These are phyloP conservation scores for Periophthalmus magnuspinnatus DNA, from an alignment of 2,797 vertebrate species.

Conservation along the genomic window DNA sequence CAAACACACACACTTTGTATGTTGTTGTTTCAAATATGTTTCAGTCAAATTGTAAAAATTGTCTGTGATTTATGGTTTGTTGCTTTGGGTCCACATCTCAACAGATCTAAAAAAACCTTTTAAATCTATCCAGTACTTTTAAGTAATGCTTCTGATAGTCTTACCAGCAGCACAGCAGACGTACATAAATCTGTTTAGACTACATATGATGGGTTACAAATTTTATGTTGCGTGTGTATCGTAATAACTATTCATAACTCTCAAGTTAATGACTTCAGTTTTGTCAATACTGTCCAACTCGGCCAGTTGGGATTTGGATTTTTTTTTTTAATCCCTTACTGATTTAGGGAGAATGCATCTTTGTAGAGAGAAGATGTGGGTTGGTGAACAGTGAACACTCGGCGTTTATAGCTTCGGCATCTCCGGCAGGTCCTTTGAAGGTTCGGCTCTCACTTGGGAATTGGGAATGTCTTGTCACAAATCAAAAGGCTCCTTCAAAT, in stretches of 20 bases:
- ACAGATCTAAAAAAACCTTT: neutral
- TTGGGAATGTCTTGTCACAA: conserved; percentile 11
- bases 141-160: neutral
- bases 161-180: neutral
- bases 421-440: conserved; percentile 8
- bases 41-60: too few species aligned
- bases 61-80: neutral
- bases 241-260: neutral
- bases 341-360: neutral
- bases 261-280: neutral
- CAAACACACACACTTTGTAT: too few species aligned
- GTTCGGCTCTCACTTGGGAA: conserved; percentile 2
- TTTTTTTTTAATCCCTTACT: too few species aligned
- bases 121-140: neutral
- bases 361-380: conserved; percentile 4
- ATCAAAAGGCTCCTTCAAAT: conserved; percentile 17
- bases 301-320: neutral
- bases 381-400: conserved; percentile 1
- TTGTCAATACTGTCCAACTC: neutral
- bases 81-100: neutral
- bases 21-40: too few species aligned
- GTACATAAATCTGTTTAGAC: neutral
- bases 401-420: neutral
- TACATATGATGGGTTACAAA: neutral
- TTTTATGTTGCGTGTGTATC: neutral